These are phyloP conservation scores for Clusia tigrina DNA, from an alignment of 2,888 invertebrate species.

Conservation along the genomic window DNA sequence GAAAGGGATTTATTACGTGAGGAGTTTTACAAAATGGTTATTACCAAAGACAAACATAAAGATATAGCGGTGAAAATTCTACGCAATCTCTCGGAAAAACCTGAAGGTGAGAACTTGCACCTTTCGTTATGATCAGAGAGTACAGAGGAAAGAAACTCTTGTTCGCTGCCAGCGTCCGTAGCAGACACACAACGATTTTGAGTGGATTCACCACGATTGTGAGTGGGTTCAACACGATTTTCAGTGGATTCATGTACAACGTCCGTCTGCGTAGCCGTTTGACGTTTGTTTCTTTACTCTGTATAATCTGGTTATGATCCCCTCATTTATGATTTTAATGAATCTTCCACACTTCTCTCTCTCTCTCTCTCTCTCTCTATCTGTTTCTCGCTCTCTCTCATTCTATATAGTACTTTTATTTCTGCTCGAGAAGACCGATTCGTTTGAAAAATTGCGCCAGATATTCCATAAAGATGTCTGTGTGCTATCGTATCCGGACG, in stretches of 20 bases:
- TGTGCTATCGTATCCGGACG: slow-evolving; percentile 36
- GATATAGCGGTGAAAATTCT: slow-evolving; percentile 46
- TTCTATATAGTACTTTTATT: slow-evolving; percentile 38
- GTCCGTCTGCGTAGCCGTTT: neutral
- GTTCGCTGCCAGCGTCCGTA: no score
- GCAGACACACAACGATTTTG: no score
- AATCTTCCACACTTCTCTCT: neutral
- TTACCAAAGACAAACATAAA: slow-evolving; percentile 27
- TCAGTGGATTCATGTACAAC: neutral
- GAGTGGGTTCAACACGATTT: no score
- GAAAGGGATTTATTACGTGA: slow-evolving; percentile 40
- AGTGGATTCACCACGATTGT: no score
- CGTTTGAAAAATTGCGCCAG: slow-evolving; percentile 34
- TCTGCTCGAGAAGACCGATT: slow-evolving; percentile 36
- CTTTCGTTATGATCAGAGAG: neutral
- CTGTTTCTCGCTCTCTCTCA: no score
- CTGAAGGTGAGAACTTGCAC: slow-evolving; percentile 39
- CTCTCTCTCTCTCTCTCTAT: no score
- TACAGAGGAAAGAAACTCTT: no score
- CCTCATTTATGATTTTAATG: no score
- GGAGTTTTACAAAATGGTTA: slow-evolving; percentile 50
- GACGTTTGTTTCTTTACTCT: neutral
- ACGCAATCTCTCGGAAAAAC: slow-evolving; percentile 44
- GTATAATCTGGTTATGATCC: no score
- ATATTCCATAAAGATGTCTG: slow-evolving; percentile 45